Evolutionary conservation across 2,888 invertebrate species (phyloP).

Genomic region (Morpho achilles): DNA sequence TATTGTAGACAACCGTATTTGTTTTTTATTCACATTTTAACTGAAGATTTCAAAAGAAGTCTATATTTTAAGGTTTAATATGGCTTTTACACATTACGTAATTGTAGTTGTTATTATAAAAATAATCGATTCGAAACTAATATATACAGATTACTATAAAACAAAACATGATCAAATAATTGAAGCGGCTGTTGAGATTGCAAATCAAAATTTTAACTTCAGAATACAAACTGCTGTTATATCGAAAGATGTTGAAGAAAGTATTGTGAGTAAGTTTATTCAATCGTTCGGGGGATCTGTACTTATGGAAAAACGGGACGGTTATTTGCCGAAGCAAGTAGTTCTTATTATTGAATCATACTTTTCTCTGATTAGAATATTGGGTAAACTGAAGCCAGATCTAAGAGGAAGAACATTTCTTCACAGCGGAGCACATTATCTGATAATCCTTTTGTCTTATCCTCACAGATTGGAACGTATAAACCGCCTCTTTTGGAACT

Average conservation of each 20-base stretch:
- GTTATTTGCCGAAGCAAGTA: slow-evolving; percentile 42
- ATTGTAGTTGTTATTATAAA: too few species aligned
- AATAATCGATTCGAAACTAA: slow-evolving; percentile 1
- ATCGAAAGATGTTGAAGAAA: slow-evolving; percentile 43
- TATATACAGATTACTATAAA: slow-evolving; percentile 16
- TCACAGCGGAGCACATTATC: slow-evolving; percentile 45
- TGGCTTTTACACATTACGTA: too few species aligned
- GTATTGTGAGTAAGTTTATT: slow-evolving; percentile 41
- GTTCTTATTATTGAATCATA: slow-evolving; percentile 48
- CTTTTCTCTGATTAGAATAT: slow-evolving; percentile 43
- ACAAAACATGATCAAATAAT: slow-evolving; percentile 33
- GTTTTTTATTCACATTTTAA: neutral
- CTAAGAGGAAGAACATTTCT: slow-evolving; percentile 49
- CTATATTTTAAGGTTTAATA: too few species aligned
- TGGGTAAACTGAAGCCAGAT: slow-evolving; percentile 47
- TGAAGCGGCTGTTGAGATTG: slow-evolving; percentile 42
- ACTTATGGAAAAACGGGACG: slow-evolving; percentile 42
- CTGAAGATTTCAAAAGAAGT: too few species aligned
- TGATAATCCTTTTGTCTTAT: slow-evolving; percentile 44
- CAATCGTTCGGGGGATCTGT: slow-evolving; percentile 47
- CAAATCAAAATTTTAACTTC: slow-evolving; percentile 48
- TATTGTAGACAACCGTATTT: slow-evolving; percentile 9
- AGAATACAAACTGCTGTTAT: slow-evolving; percentile 42
- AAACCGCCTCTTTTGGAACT: slow-evolving; percentile 47
- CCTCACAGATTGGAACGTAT: slow-evolving; percentile 43